Conservation (phyloP, 2,888 invertebrate species). For the Macaria notata region DNA sequence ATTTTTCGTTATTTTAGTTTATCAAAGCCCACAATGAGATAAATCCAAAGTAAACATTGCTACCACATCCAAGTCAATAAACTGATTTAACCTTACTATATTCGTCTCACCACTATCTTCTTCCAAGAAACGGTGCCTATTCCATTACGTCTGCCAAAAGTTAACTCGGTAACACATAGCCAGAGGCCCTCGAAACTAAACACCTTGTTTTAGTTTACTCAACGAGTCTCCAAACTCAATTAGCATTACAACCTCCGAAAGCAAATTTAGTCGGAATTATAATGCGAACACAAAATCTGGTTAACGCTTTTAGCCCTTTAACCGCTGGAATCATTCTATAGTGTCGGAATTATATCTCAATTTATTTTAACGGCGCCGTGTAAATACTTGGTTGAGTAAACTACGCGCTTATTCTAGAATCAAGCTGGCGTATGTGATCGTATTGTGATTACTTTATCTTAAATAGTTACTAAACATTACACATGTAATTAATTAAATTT, state of each 20-base stretch:
- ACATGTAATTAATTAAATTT: no score
- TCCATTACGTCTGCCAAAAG: constrained; percentile 19
- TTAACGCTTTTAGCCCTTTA: constrained; percentile 28
- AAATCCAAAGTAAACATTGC: no score
- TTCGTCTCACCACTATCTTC: not conserved
- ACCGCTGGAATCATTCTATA: constrained; percentile 22
- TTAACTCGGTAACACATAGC: constrained; percentile 50
- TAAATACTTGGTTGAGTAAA: not conserved
- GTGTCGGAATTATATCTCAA: constrained; percentile 10
- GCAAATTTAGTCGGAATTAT: constrained; percentile 52
- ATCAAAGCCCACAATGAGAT: no score
- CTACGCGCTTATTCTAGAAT: no score
- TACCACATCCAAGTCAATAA: no score
- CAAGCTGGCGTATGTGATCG: no score
- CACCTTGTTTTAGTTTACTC: constrained; percentile 63
- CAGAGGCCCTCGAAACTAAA: constrained; percentile 59
- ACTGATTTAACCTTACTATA: no score
- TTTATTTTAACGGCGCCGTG: constrained; percentile 3
- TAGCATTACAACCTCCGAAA: constrained; percentile 61
- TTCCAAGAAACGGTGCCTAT: constrained; percentile 4
- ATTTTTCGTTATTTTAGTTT: no score
- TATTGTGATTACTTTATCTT: no score
- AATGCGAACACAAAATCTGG: constrained; percentile 38
- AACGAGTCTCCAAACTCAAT: constrained; percentile 66
- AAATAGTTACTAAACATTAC: no score